Conservation (phyloP, 2,888 invertebrate genomes). For the Dysmachus trigonus region DNA sequence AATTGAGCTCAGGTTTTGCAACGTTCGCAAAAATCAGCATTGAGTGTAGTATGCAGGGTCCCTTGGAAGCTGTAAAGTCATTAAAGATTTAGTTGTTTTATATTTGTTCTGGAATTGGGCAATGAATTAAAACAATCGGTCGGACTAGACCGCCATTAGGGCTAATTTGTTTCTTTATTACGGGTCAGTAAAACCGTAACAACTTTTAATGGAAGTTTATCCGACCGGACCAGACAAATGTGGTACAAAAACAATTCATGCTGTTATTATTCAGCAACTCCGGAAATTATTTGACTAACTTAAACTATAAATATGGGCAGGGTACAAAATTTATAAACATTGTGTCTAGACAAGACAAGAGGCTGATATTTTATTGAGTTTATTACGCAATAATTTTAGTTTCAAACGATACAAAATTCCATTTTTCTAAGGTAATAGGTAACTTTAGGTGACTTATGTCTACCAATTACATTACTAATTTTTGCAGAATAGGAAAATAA, state of each 20-base stretch:
- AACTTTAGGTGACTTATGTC: too few species aligned
- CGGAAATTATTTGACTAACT: background rate
- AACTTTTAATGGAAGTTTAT: background rate
- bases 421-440: too few species aligned
- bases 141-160: background rate
- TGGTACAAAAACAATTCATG: background rate
- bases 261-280: background rate
- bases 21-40: background rate
- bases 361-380: too few species aligned
- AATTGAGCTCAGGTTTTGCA: background rate
- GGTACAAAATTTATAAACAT: background rate
- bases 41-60: background rate
- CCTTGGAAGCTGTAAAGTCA: slow-evolving; percentile 9
- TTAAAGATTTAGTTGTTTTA: background rate
- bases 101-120: background rate
- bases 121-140: slow-evolving; percentile 22
- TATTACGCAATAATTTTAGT: too few species aligned
- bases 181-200: background rate
- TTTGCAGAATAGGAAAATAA: too few species aligned
- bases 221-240: background rate
- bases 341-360: too few species aligned
- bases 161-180: background rate
- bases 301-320: background rate
- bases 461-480: too few species aligned
- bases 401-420: too few species aligned